phyloP scores from a whole-genome alignment of 2,888 invertebrate genomes.

The Helobdella robusta region DNA sequence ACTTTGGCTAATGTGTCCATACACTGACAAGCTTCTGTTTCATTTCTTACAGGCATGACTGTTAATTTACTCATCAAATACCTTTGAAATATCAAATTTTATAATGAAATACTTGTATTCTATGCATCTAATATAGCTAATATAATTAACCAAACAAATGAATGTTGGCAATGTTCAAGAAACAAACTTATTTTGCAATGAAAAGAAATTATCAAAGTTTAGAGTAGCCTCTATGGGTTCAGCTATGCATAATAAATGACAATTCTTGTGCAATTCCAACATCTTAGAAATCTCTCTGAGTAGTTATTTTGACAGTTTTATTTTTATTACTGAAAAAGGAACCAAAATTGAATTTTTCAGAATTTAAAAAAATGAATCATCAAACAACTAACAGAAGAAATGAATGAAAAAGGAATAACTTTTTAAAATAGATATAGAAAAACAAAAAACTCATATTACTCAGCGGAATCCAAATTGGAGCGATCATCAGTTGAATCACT shows the following conservation, averaged over 20 bases:
- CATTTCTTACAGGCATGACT: slow-evolving; percentile 11
- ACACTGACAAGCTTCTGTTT: slow-evolving; percentile 1
- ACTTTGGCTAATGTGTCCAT: background rate
- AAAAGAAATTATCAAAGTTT: slow-evolving; percentile 9
- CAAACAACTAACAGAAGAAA: no score
- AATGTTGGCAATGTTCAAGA: background rate
- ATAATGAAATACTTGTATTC: no score
- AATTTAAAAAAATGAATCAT: slow-evolving; percentile 1
- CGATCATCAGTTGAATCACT: no score
- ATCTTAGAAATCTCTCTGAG: background rate
- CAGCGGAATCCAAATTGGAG: no score
- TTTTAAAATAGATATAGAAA: no score
- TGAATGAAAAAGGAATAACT: no score
- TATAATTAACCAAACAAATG: background rate
- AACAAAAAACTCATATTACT: no score
- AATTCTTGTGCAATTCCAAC: background rate
- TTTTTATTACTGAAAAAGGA: background rate
- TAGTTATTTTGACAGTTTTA: background rate
- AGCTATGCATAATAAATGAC: background rate
- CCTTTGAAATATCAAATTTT: background rate
- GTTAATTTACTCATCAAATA: background rate
- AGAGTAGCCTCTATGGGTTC: background rate
- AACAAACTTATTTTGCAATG: slow-evolving; percentile 1
- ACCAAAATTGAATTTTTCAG: background rate
- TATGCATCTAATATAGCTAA: background rate